phyloP scores from a whole-genome alignment of 2,113 vertebrate species.

The Dicentrarchus labrax region DNA sequence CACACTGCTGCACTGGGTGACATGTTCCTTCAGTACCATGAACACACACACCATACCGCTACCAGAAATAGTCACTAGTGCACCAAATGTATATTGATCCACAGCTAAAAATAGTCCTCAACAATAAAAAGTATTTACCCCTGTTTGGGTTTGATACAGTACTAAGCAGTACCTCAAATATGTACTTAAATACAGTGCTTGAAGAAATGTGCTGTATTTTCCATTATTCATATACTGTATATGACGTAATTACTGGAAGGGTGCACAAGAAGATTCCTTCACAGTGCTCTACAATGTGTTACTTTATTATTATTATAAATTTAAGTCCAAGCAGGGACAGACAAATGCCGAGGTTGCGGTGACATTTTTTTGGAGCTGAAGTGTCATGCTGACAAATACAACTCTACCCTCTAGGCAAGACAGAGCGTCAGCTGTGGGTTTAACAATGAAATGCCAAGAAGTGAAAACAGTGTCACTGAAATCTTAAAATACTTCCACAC shows the following conservation, averaged over 20 bases:
- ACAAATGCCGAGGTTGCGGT: neutral
- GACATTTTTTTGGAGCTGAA: neutral
- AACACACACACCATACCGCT: no score
- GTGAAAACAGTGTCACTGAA: conserved; percentile 18
- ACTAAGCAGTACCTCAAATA: no score
- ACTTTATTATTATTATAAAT: neutral
- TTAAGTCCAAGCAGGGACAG: neutral
- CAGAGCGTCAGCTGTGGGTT: neutral
- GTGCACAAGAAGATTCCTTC: neutral
- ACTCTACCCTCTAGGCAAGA: neutral
- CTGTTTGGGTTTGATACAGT: no score
- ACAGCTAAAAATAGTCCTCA: no score
- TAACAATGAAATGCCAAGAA: conserved; percentile 21
- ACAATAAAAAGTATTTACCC: no score
- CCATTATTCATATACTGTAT: neutral
- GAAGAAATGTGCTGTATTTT: neutral
- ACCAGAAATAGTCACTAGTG: no score
- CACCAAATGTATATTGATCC: no score
- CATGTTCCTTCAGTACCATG: no score
- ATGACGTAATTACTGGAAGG: neutral
- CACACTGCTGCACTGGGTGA: no score
- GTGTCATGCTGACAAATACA: neutral
- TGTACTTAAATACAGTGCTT: neutral
- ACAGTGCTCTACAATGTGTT: neutral
- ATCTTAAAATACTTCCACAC: conserved; percentile 24